Percentiles rank a stretch among this genome's conserved stretches.
phyloP scores from a whole-genome alignment of 2,113 vertebrate genomes.

The Taxidea taxus region DNA sequence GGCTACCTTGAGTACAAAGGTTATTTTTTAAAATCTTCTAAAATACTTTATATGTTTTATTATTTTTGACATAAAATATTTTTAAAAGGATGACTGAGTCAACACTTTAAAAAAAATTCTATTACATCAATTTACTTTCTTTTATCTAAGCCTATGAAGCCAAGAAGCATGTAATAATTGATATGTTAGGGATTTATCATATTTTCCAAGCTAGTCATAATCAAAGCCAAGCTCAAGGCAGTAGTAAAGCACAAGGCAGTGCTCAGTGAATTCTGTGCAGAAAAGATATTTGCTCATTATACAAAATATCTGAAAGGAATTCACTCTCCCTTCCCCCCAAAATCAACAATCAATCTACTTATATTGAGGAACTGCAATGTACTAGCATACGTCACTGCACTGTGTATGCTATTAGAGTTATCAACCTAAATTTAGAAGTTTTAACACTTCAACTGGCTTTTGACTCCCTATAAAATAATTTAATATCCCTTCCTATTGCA shows the following conservation, averaged over 20 bases:
- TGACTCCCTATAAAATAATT: background rate
- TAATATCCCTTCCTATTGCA: background rate
- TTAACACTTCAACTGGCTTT: background rate
- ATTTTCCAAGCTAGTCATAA: background rate
- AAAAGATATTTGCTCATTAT: background rate
- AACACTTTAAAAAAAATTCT: background rate
- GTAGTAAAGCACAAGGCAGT: background rate
- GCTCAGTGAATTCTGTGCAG: background rate
- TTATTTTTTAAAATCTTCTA: background rate
- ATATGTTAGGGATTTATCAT: background rate
- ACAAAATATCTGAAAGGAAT: background rate
- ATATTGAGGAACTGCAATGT: background rate
- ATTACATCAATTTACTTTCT: background rate
- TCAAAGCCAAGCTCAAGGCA: background rate
- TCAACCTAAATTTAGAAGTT: background rate
- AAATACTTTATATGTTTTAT: background rate
- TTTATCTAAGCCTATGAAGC: background rate
- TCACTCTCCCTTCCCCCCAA: fast-evolving
- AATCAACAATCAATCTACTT: background rate
- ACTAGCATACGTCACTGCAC: background rate
- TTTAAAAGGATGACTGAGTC: background rate
- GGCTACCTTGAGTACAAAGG: background rate
- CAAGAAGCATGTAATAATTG: background rate
- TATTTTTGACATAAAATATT: background rate
- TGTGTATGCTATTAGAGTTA: background rate